These are phyloP conservation scores for Eurystomus glaucurus DNA, from an alignment of 2,797 vertebrate species.

Conservation along the genomic window DNA sequence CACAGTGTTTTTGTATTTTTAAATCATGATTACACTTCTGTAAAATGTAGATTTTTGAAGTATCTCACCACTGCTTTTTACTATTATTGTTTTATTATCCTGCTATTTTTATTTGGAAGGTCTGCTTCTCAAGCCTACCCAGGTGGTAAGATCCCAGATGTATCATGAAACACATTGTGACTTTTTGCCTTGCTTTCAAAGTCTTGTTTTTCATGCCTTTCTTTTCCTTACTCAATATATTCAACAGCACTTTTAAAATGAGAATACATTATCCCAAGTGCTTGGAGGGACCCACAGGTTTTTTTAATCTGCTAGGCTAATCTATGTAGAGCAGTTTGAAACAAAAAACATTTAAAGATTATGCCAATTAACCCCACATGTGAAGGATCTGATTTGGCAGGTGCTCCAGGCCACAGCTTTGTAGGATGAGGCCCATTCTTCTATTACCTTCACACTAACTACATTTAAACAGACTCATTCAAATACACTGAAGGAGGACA, in stretches of 20 bases:
- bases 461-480: background rate
- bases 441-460: background rate
- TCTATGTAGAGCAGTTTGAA: background rate
- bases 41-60: conserved; percentile 64
- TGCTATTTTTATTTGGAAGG: conserved; percentile 46
- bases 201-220: conserved; percentile 32
- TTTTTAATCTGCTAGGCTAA: conserved; percentile 29
- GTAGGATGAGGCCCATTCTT: background rate
- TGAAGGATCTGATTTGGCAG: background rate
- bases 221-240: background rate
- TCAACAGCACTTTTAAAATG: background rate
- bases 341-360: background rate
- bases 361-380: background rate
- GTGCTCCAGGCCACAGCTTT: background rate
- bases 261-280: conserved; percentile 9
- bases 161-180: conserved; percentile 19
- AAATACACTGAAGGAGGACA: background rate
- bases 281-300: background rate
- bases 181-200: conserved; percentile 23
- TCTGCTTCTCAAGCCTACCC: conserved; percentile 26
- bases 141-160: conserved; percentile 34
- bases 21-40: conserved; percentile 68
- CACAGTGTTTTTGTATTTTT: conserved; percentile 72
- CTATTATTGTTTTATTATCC: conserved; percentile 55
- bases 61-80: conserved; percentile 21